Conservation (phyloP, 2,113 vertebrate genomes). For the Ictidomys tridecemlineatus region DNA sequence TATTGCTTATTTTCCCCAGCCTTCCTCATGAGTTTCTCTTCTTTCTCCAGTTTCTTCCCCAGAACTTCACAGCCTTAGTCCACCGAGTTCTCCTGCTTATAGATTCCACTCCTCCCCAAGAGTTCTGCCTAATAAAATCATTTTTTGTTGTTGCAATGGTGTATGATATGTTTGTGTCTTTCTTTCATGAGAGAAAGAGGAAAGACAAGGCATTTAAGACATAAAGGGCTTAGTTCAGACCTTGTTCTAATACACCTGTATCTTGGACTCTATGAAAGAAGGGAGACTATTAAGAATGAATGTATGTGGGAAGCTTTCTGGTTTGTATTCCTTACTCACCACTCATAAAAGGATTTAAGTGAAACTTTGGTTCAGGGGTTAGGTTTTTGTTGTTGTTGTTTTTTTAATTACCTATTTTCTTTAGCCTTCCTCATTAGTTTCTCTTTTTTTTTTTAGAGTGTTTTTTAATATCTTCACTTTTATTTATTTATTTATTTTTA, state of each 20-base stretch:
- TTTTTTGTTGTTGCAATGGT: conserved; percentile 34
- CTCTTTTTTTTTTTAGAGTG: background rate
- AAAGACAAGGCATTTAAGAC: background rate
- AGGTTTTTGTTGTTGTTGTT: background rate
- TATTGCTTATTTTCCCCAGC: background rate
- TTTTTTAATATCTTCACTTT: too few relatives aligned
- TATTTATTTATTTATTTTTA: too few relatives aligned
- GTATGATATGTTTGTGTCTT: conserved; percentile 31
- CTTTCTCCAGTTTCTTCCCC: background rate
- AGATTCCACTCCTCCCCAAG: background rate
- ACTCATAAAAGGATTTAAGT: background rate
- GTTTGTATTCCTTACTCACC: background rate
- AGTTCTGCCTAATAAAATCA: conserved; percentile 46
- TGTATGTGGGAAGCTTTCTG: background rate
- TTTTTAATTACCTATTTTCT: background rate
- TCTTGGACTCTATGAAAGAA: background rate
- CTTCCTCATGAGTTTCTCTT: background rate
- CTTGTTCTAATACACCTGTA: background rate
- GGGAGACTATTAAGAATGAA: background rate
- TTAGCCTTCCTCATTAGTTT: background rate
- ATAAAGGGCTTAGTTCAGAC: background rate
- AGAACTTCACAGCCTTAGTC: background rate
- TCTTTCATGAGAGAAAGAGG: background rate
- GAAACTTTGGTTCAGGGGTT: background rate
- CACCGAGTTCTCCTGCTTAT: background rate